Evolutionary conservation across 2,113 vertebrate species (phyloP).

Genomic region (Turdus rufiventris): DNA sequence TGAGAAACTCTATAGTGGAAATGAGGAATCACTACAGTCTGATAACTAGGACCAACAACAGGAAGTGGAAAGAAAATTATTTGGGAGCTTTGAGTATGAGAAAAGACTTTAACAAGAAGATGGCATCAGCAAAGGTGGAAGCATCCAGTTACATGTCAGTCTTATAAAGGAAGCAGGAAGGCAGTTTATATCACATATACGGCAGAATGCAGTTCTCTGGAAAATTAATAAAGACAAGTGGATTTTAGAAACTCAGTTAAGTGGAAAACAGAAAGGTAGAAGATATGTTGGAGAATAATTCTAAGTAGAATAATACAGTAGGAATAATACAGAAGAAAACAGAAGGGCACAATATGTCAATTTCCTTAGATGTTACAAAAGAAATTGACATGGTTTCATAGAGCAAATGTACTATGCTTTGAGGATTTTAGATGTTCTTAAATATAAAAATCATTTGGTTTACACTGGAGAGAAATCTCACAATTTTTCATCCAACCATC

Average conservation of each 20-base stretch:
- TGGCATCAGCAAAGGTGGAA: neutral
- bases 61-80: neutral
- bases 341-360: neutral
- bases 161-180: neutral
- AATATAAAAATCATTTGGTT: neutral
- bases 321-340: neutral
- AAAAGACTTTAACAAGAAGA: neutral
- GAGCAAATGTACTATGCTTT: neutral
- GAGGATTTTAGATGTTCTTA: neutral
- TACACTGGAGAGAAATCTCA: neutral
- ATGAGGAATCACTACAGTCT: neutral
- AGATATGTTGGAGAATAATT: neutral
- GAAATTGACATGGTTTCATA: neutral
- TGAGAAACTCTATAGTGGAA: neutral
- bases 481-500: accelerated
- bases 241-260: neutral
- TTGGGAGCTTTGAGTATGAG: neutral
- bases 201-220: neutral
- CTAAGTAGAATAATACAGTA: neutral
- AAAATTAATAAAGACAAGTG: neutral
- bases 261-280: neutral
- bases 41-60: neutral
- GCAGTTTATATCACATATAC: neutral
- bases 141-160: neutral
- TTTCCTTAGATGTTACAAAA: neutral